Evolutionary conservation across 2,797 vertebrate species (phyloP), one percentile per base, ranked within the genome.

Genomic region (Knipowitschia caucasica): DNA sequence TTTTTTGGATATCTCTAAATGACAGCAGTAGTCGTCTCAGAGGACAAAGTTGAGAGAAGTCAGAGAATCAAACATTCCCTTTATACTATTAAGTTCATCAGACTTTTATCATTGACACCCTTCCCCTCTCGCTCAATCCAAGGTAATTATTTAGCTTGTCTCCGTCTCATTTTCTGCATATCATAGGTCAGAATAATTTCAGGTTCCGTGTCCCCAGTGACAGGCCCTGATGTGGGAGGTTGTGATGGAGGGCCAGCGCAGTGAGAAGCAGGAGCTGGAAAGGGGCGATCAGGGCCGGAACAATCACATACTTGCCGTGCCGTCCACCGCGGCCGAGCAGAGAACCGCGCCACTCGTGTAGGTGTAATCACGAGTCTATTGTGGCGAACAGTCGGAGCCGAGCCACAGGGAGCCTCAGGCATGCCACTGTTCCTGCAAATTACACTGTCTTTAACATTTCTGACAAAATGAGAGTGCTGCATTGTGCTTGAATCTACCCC

Each of bases 291-390:
- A 9, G 24, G 38, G 47, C 34, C 58, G 63, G 64, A 63, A 80
- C 71, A 89, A 89, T 89, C 85, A 84, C 72, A 67, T 69, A 50
- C 80, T 80, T 55, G 77, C 81, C 86, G 80, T 57, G 77, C 75
- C 67, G 73, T 72, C 73, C 77, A 56, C 54, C 53, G n/a, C 71
- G 70, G 76, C 56, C 70, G 71, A 67, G 65, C 64, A 47, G 65
- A 68, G 67, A 71, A 67, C 70, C 55, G 64, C 63, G 75, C 44
- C 40, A 75, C 73, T 54, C 42, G 74, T 59, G 78, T 84, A 78
- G 86, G 77, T 75, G 86, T 89, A 91, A 92, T 92, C 91, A 91
- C 54, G 66, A 56, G 67, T 65, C 75, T 84, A 91, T 91, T 92
- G 88, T 91, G 55, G 67, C 15, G 68, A 86, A 78, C 83, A 80